Conservation (phyloP, 1,140 invertebrate species). For the Gonatopus flavifemur region DNA sequence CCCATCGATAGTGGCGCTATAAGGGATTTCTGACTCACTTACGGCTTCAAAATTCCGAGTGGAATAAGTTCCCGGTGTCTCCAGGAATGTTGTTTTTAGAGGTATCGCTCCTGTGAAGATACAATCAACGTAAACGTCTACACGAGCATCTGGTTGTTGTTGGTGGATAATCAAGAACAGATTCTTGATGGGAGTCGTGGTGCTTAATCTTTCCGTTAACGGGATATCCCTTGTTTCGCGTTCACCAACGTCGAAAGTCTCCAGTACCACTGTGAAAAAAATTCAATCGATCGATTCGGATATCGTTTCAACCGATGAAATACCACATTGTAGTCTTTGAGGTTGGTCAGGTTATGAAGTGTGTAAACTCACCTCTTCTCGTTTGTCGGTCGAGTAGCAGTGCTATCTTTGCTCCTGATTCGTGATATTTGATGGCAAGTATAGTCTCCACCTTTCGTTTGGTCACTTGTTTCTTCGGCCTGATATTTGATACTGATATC, state of each 20-base stretch:
- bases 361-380: slow-evolving; percentile 61
- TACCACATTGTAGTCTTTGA: neutral
- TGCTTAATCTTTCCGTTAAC: slow-evolving; percentile 56
- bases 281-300: neutral
- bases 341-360: neutral
- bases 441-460: slow-evolving; percentile 62
- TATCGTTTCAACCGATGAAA: neutral
- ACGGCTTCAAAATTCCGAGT: slow-evolving; percentile 37
- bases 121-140: slow-evolving; percentile 65
- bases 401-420: slow-evolving; percentile 65
- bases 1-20: no score
- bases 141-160: slow-evolving; percentile 53
- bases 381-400: slow-evolving; percentile 66
- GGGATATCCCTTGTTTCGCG: slow-evolving; percentile 54
- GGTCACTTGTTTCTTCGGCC: slow-evolving; percentile 58
- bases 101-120: slow-evolving; percentile 58
- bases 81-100: slow-evolving; percentile 54
- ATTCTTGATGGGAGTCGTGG: slow-evolving; percentile 55
- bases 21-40: no score
- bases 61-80: slow-evolving; percentile 44
- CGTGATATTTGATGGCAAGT: slow-evolving; percentile 66
- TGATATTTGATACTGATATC: slow-evolving; percentile 65
- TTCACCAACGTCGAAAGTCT: slow-evolving; percentile 60
- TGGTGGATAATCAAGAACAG: slow-evolving; percentile 62
- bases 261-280: slow-evolving; percentile 62